These are phyloP conservation scores for Holothuria glaberrima DNA, from an alignment of 35 echinoderm and acorn worm species.

Conservation along the genomic window DNA sequence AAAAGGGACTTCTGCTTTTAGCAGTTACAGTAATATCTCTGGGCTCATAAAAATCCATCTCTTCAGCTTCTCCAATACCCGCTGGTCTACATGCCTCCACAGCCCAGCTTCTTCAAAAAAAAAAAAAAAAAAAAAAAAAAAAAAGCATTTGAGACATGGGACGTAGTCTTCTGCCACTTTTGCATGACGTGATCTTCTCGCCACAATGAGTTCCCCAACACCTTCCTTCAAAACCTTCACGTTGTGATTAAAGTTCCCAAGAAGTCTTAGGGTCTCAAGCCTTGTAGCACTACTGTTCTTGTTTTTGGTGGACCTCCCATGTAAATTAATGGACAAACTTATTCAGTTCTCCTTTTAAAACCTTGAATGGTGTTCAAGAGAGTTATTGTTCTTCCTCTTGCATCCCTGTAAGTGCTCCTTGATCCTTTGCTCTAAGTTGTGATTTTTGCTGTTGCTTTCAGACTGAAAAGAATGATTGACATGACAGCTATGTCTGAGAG, in stretches of 20 bases:
- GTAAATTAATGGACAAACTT: too few relatives aligned
- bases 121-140: too few relatives aligned
- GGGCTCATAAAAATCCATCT: not conserved
- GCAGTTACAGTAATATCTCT: conserved; percentile 1
- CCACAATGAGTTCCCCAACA: conserved; percentile 25
- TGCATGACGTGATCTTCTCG: conserved; percentile 3
- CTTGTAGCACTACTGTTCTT: not conserved
- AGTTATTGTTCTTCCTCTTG: too few relatives aligned
- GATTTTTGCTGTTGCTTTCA: too few relatives aligned
- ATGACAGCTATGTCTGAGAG: too few relatives aligned
- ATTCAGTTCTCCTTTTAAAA: too few relatives aligned
- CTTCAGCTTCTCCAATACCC: not conserved
- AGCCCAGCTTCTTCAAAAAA: conserved; percentile 7
- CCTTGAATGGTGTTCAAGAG: too few relatives aligned
- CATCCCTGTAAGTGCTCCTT: too few relatives aligned
- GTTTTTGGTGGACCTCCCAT: too few relatives aligned
- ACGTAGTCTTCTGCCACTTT: conserved; percentile 48
- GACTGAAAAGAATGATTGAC: too few relatives aligned
- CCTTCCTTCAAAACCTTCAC: not conserved
- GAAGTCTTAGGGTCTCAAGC: not conserved
- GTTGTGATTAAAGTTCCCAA: conserved; percentile 49
- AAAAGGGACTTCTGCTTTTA: conserved; percentile 5
- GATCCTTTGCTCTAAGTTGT: too few relatives aligned
- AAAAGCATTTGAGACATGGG: too few relatives aligned
- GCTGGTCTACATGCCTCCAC: not conserved